Base-by-base conservation (phyloP, 2,797 vertebrate genomes). In the Florisuga fusca region DNA sequence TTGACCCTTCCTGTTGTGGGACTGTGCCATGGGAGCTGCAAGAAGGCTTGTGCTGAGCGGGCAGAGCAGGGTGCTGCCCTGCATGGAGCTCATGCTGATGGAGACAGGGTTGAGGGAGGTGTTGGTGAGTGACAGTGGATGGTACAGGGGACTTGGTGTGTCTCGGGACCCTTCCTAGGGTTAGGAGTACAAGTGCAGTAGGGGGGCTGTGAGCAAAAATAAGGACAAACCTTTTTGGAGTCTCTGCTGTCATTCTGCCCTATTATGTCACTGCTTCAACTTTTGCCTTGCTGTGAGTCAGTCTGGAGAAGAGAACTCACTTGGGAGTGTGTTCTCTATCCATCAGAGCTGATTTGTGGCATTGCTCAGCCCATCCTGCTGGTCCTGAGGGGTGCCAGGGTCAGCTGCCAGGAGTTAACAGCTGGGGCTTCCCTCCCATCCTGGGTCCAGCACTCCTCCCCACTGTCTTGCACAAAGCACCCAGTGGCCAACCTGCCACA, bases 381-480 rank as follows among this genome's bases (percentile, higher is more conserved):
- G 43, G 8, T 13, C 54, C 46, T n/a, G 45, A 22, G 22, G 5
- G 8, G 10, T 34, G 27, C 19, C 29, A 46, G 73, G 36, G 33
- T 36, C 41, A 50, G 68, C 51, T 79, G 38, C 68, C 17, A 12
- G 41, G 45, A 59, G 68, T 46, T 63, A 53, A 27, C 51, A 43
- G 3, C 16, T 41, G 38, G 19, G 46, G 31, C 41, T 79, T 71
- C 34, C 41, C 26, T 53, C 9, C 13, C 1, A 0, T 54, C 72
- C 43, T 31, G 58, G 25, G 26, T n/a, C 38, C 3, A 2, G 17
- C 10, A 9, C 9, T 92, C 7, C n/a, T 67, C 14, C 21, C 23
- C 7, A 41, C 13, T 58, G 12, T 27, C 43, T 20, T 38, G 48
- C 66, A 12, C 0, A 0, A 15, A 41, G 29, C 1, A 1, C 33